These are phyloP conservation scores for Drosophila hydei DNA, from an alignment of 1,140 invertebrate genomes.

Conservation along the genomic window DNA sequence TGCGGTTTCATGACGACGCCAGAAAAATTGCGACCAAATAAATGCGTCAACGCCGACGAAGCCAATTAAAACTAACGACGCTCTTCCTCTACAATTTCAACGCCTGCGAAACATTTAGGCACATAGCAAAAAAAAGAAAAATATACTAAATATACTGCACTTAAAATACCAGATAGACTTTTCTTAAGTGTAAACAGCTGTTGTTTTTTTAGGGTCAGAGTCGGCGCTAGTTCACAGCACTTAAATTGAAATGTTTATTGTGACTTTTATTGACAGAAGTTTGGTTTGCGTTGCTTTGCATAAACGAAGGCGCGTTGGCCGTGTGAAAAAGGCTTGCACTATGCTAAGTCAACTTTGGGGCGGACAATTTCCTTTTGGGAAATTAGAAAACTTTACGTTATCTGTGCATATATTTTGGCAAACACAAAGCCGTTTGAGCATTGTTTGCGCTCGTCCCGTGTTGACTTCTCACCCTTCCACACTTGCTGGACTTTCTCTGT, in stretches of 20 bases:
- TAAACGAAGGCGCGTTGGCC: conserved; percentile 10
- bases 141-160: conserved; percentile 4
- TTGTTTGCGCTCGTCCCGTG: conserved; percentile 25
- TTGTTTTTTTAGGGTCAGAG: conserved; percentile 8
- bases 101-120: conserved; percentile 37
- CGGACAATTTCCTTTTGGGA: conserved; percentile 66
- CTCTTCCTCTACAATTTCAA: conserved; percentile 46
- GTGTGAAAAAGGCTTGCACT: conserved; percentile 32
- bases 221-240: conserved; percentile 18
- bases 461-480: conserved; percentile 35
- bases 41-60: conserved; percentile 57
- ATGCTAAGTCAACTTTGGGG: conserved; percentile 26
- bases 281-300: conserved; percentile 31
- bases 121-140: conserved; percentile 6
- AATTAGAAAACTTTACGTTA: conserved; percentile 72
- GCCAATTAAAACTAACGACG: conserved; percentile 62
- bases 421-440: conserved; percentile 53
- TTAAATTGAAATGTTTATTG: conserved; percentile 70
- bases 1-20: conserved; percentile 4
- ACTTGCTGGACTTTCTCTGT: conserved; percentile 41
- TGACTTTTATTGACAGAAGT: conserved; percentile 40
- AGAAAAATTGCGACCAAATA: conserved; percentile 28
- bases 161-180: conserved; percentile 1
- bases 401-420: conserved; percentile 67
- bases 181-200: conserved; percentile 24